These are phyloP conservation scores for Plebejus melissa DNA, from an alignment of 2,888 invertebrate genomes.

Conservation along the genomic window DNA sequence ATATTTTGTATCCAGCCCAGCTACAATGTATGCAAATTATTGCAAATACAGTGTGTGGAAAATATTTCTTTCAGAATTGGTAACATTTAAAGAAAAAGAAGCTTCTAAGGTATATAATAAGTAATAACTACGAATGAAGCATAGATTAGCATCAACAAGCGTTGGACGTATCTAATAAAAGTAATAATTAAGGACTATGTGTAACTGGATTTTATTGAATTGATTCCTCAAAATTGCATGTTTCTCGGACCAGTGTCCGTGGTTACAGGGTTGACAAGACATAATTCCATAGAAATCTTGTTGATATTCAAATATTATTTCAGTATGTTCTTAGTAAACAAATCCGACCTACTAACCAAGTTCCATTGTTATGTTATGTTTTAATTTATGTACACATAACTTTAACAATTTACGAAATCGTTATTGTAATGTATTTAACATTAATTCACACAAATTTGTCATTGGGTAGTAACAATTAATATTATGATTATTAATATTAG, in stretches of 20 bases:
- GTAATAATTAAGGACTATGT: slow-evolving; percentile 15
- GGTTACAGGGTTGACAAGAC: background rate
- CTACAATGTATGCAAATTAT: too few species aligned
- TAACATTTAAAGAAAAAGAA: too few species aligned
- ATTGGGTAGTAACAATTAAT: background rate
- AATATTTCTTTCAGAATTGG: too few species aligned
- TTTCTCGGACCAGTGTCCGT: slow-evolving; percentile 2
- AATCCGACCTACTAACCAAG: slow-evolving; percentile 1
- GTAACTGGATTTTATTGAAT: slow-evolving; percentile 12
- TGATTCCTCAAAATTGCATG: slow-evolving; percentile 13
- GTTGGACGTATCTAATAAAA: slow-evolving; percentile 14
- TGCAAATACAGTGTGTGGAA: too few species aligned
- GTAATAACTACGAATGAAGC: background rate
- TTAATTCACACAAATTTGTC: background rate
- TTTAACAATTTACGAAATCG: background rate
- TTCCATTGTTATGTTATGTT: background rate
- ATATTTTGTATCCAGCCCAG: too few species aligned
- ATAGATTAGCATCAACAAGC: slow-evolving; percentile 1
- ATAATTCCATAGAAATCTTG: background rate
- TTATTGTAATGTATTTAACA: background rate
- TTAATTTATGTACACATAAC: background rate
- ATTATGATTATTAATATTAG: background rate
- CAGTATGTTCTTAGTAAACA: background rate
- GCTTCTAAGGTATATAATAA: too few species aligned
- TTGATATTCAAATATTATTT: background rate